These are phyloP conservation scores for Acrobeloides nanus DNA, from an alignment of 2,888 invertebrate genomes.

Conservation along the genomic window DNA sequence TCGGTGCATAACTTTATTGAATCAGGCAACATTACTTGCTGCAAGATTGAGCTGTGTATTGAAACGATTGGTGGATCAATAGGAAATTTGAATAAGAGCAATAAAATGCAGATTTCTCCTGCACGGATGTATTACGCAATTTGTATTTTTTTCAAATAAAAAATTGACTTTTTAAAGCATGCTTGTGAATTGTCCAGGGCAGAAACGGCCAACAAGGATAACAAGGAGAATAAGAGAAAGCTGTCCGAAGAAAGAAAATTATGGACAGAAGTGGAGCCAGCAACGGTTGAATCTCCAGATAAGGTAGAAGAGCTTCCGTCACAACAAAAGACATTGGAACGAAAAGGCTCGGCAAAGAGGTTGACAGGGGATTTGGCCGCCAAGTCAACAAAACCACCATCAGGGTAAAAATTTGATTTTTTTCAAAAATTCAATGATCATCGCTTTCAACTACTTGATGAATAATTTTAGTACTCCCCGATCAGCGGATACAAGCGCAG, in stretches of 20 bases:
- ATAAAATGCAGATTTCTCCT: no score
- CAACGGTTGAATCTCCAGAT: no score
- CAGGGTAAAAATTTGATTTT: not conserved
- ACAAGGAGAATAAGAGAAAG: conserved; percentile 29
- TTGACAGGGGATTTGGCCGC: not conserved
- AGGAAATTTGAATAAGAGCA: no score
- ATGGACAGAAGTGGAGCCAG: conserved; percentile 36
- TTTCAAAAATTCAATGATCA: conserved; percentile 2
- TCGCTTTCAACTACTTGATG: not conserved
- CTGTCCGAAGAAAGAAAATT: conserved; percentile 38
- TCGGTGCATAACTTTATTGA: no score
- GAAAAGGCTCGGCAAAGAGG: not conserved
- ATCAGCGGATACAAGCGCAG: no score
- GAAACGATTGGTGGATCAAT: no score
- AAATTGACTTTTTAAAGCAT: conserved; percentile 15
- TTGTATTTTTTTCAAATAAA: conserved; percentile 2
- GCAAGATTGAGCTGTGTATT: no score
- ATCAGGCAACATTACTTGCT: no score
- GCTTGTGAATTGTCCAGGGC: conserved; percentile 45
- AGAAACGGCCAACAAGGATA: conserved; percentile 31
- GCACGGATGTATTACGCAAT: no score
- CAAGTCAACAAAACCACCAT: conserved; percentile 8
- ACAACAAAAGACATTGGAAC: not conserved
- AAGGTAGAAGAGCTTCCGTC: not conserved
- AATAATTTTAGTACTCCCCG: not conserved